These are phyloP conservation scores for Arrhamphus sclerolepis DNA, from an alignment of 2,797 vertebrate genomes.

Conservation along the genomic window DNA sequence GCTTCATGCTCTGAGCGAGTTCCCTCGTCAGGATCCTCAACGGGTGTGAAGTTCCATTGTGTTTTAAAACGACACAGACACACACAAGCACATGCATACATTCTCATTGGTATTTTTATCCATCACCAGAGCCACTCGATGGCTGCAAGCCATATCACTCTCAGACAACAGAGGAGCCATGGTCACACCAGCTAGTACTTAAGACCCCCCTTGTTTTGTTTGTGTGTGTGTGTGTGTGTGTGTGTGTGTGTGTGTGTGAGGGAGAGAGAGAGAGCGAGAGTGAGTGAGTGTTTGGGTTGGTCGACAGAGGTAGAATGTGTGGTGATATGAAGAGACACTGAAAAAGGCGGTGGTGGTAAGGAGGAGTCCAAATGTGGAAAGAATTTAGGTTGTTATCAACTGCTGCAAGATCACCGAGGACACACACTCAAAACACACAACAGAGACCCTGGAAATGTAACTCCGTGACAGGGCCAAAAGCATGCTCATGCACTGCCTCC, in stretches of 20 bases:
- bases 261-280: slow-evolving; percentile 26
- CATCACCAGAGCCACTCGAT: slow-evolving; percentile 70
- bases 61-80: slow-evolving; percentile 58
- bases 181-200: slow-evolving; percentile 68
- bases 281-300: slow-evolving; percentile 45
- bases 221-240: slow-evolving; percentile 30
- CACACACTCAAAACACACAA: slow-evolving; percentile 30
- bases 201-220: slow-evolving; percentile 24
- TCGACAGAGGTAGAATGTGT: slow-evolving; percentile 52
- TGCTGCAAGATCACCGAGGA: slow-evolving; percentile 54
- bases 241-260: slow-evolving; percentile 34
- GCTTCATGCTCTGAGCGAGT: slow-evolving; percentile 35
- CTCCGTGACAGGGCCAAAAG: slow-evolving; percentile 51
- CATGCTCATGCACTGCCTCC: slow-evolving; percentile 38
- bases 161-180: slow-evolving; percentile 66
- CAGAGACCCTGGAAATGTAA: slow-evolving; percentile 57
- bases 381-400: slow-evolving; percentile 74
- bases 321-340: slow-evolving; percentile 59
- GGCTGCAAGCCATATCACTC: slow-evolving; percentile 73
- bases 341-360: slow-evolving; percentile 42
- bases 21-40: slow-evolving; percentile 40
- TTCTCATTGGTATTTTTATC: slow-evolving; percentile 75
- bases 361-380: slow-evolving; percentile 67
- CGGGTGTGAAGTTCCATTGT: slow-evolving; percentile 64
- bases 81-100: slow-evolving; percentile 42